Percentiles rank a stretch among this genome's conserved stretches.
Conservation (phyloP, 1,140 invertebrate genomes). For the Stegodyphus mimosarum region DNA sequence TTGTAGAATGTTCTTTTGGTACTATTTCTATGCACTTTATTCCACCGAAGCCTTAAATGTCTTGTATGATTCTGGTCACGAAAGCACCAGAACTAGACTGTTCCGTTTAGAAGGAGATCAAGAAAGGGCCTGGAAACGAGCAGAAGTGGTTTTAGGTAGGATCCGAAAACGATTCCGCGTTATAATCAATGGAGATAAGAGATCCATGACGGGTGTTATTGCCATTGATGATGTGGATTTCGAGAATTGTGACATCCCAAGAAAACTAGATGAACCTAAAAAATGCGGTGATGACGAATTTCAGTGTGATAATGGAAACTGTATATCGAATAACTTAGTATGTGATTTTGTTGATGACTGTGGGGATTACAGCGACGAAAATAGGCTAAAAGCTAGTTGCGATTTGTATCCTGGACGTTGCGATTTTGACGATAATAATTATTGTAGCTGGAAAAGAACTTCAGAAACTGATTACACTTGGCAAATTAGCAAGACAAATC, state of each 20-base stretch:
- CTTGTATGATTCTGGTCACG: slow-evolving; percentile 16
- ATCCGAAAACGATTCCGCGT: slow-evolving; percentile 52
- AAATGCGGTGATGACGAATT: slow-evolving; percentile 44
- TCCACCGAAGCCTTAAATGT: slow-evolving; percentile 5
- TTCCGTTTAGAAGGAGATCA: slow-evolving; percentile 17
- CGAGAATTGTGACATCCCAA: slow-evolving; percentile 48
- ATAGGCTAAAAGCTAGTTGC: slow-evolving; percentile 36
- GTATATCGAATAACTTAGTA: slow-evolving; percentile 40
- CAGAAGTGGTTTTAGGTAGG: slow-evolving; percentile 48
- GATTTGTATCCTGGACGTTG: slow-evolving; percentile 52
- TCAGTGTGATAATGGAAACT: slow-evolving; percentile 50
- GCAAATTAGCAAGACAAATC: not conserved
- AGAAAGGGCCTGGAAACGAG: slow-evolving; percentile 37
- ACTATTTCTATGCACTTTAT: slow-evolving; percentile 26
- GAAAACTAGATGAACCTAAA: not conserved
- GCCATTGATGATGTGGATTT: slow-evolving; percentile 59
- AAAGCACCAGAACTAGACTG: slow-evolving; percentile 5
- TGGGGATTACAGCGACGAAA: slow-evolving; percentile 63
- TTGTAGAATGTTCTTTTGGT: slow-evolving; percentile 58
- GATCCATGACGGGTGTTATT: slow-evolving; percentile 5
- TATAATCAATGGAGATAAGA: slow-evolving; percentile 25
- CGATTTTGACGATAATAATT: slow-evolving; percentile 54
- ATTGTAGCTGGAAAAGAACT: slow-evolving; percentile 41
- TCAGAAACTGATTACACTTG: slow-evolving; percentile 45
- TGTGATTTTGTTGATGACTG: slow-evolving; percentile 62